A percentile compares a stretch with the other conserved stretches of the same genome.
phyloP scores from a whole-genome alignment of 2,113 vertebrate species.

The Pachypanchax playfairii region DNA sequence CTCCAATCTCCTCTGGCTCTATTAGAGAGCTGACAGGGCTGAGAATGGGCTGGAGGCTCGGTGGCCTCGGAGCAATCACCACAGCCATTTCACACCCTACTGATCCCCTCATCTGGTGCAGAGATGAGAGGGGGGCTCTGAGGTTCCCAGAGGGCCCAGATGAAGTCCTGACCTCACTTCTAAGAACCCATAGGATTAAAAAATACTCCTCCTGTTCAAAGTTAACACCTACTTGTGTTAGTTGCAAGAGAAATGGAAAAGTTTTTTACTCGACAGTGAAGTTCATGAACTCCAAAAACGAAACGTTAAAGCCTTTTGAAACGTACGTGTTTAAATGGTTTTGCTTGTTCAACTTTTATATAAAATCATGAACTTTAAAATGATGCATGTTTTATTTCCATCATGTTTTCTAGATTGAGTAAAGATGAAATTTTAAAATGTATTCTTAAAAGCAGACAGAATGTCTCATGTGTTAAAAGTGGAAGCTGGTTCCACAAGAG shows the following conservation, averaged over 20 bases:
- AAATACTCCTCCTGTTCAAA: conserved; percentile 29
- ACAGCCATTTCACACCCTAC: conserved; percentile 67
- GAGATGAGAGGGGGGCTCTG: conserved; percentile 32
- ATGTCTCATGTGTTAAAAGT: too few species aligned
- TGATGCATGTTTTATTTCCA: too few species aligned
- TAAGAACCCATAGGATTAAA: conserved; percentile 21
- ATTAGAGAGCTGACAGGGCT: conserved; percentile 63
- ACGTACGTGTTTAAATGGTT: too few species aligned
- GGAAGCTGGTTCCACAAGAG: too few species aligned
- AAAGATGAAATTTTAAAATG: too few species aligned
- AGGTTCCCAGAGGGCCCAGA: conserved; percentile 45
- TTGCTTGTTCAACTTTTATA: too few species aligned
- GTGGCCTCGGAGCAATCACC: conserved; percentile 65
- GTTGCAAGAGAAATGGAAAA: conserved; percentile 39
- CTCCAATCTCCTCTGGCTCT: conserved; percentile 55
- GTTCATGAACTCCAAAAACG: not conserved
- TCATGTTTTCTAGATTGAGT: too few species aligned
- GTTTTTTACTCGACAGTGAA: conserved; percentile 25
- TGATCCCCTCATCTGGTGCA: conserved; percentile 64
- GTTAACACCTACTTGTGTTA: conserved; percentile 27
- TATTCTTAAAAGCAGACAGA: too few species aligned
- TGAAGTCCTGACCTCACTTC: conserved; percentile 57
- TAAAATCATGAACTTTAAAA: too few species aligned
- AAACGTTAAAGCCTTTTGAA: too few species aligned
- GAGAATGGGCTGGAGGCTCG: conserved; percentile 58